phyloP scores from a whole-genome alignment of 1,140 invertebrate species.

The Bradynema listronoti region DNA sequence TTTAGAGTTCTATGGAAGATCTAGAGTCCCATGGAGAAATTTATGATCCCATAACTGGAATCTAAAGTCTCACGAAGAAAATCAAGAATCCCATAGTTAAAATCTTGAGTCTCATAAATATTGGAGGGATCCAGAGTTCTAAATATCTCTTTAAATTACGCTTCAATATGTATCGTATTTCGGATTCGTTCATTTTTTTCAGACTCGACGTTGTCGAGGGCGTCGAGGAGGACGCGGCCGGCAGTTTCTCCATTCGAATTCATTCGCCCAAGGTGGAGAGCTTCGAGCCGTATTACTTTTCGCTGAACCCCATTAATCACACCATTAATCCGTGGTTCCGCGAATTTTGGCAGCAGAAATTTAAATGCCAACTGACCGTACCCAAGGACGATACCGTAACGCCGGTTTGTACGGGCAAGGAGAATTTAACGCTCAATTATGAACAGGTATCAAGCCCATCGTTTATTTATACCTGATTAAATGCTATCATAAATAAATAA shows the following conservation, averaged over 20 bases:
- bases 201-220: slow-evolving; percentile 69
- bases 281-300: slow-evolving; percentile 69
- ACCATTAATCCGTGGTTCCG: slow-evolving; percentile 70
- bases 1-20: too few species aligned
- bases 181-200: too few species aligned
- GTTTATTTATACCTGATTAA: too few species aligned
- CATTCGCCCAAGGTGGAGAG: slow-evolving; percentile 67
- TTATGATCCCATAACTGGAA: too few species aligned
- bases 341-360: slow-evolving; percentile 70
- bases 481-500: too few species aligned
- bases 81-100: too few species aligned
- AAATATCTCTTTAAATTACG: too few species aligned
- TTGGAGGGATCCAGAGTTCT: too few species aligned
- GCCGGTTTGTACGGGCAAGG: slow-evolving; percentile 47
- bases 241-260: slow-evolving; percentile 70
- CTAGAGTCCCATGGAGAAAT: too few species aligned
- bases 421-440: slow-evolving; percentile 48
- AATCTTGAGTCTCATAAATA: too few species aligned
- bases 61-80: too few species aligned
- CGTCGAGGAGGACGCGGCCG: slow-evolving; percentile 67
- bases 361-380: slow-evolving; percentile 64
- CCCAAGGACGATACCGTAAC: slow-evolving; percentile 55
- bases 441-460: slow-evolving; percentile 42
- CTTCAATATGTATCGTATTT: too few species aligned
- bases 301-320: slow-evolving; percentile 66